Percentiles rank a stretch among this genome's conserved stretches.
Evolutionary conservation across 2,113 vertebrate genomes (phyloP).

Genomic region (Melospiza melodia): DNA sequence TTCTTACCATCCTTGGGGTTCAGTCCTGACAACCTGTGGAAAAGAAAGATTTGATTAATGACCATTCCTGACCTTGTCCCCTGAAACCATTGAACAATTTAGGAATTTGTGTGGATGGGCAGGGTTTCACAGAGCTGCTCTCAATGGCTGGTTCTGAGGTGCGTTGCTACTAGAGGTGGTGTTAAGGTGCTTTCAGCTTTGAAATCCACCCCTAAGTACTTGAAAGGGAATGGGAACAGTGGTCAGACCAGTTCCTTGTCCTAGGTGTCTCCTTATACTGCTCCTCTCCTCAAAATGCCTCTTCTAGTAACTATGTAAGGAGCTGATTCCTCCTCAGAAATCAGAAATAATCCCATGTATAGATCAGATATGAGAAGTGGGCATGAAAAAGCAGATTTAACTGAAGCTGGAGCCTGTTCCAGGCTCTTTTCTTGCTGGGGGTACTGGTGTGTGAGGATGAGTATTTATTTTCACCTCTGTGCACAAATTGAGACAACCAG

Average conservation of each 20-base stretch:
- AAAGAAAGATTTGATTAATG: conserved; percentile 5
- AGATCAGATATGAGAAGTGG: background rate
- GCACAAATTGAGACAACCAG: background rate
- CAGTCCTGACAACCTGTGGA: conserved; percentile 40
- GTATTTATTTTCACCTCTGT: background rate
- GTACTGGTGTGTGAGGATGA: background rate
- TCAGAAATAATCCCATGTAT: background rate
- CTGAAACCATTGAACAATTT: background rate
- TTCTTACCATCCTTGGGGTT: conserved; percentile 66
- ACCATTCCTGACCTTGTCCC: background rate
- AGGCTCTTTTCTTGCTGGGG: background rate
- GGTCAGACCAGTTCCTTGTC: background rate
- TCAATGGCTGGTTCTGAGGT: background rate
- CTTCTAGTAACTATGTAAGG: background rate
- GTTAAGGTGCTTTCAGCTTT: background rate
- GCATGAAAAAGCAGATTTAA: background rate
- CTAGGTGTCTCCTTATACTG: background rate
- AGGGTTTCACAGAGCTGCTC: background rate
- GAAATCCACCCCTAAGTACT: background rate
- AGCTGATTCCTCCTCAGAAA: background rate
- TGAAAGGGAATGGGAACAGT: background rate
- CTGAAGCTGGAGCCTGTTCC: background rate
- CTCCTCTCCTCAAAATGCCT: background rate
- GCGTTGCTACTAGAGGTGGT: background rate
- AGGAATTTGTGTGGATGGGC: background rate